Base-by-base conservation (phyloP, 2,888 invertebrate genomes). In the Crocallis elinguaria region DNA sequence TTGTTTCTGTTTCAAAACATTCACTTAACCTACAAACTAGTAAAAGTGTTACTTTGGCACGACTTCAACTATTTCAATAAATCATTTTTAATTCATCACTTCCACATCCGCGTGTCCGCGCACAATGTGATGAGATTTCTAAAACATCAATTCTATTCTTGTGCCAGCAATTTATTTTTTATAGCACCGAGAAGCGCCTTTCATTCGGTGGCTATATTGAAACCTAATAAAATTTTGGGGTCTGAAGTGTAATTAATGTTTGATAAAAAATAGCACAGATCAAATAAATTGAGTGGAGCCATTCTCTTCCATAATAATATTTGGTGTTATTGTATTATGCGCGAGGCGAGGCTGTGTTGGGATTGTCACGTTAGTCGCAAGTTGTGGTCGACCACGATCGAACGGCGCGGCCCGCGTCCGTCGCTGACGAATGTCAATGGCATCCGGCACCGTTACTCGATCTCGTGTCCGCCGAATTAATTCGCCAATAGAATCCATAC, bases 361-460 rank as follows among this genome's bases (percentile, higher is more conserved):
- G 62, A 63, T 65, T 64, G 64, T 57, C 69, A 55, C 59, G 59
- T 59, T 57, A 72, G 62, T 66, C 64, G 71, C 73, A 67, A 69
- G 60, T 60, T 67, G 71, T 48, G 64, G 62, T 58, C 60, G 48
- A 33, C 49, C 61, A 60, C 72, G 69, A 66, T 66, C 66, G 69
- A 70, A 67, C 60, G 67, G 60, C 57, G 64, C 67, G 69, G 56
- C 69, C 64, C 79, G 69, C 79, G 77, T 75, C 79, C 79, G 73
- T 76, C 75, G 73, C 86, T 86, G 87, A 86, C 88, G 85, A 84
- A 85, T 90, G 90, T 89, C 90, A 89, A 81, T 90, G 90, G 89
- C 90, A 88, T 84, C 77, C 79, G 67, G 67, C 79, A 88, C 90
- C 90, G 90, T 90, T 91, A 90, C 77, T 84, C 85, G 83, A 88